Conservation (phyloP, 1,140 invertebrate genomes). For the Drosophila seguyi region DNA sequence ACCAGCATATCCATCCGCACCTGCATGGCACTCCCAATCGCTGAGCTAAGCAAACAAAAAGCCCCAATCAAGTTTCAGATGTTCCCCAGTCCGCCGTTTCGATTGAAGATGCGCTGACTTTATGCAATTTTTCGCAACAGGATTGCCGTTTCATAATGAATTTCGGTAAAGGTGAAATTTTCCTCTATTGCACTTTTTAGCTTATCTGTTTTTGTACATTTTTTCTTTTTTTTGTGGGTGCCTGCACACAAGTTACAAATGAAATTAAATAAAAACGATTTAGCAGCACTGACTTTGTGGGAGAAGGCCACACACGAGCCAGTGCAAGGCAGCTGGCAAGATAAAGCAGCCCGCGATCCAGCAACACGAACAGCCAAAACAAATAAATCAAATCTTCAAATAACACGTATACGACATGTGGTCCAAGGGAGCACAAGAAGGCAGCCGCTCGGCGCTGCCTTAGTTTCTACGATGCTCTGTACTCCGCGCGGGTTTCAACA, state of each 20-base stretch:
- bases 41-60: slow-evolving; percentile 38
- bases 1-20: slow-evolving; percentile 54
- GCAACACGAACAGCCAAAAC: slow-evolving; percentile 65
- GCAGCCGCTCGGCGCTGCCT: slow-evolving; percentile 38
- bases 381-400: slow-evolving; percentile 78
- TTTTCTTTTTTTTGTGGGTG: background rate
- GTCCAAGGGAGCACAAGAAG: slow-evolving; percentile 29
- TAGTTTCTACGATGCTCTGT: slow-evolving; percentile 48
- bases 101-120: slow-evolving; percentile 73
- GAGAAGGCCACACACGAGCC: slow-evolving; percentile 64
- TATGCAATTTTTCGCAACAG: slow-evolving; percentile 71
- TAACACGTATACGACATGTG: slow-evolving; percentile 75
- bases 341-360: slow-evolving; percentile 35
- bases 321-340: slow-evolving; percentile 49
- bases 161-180: slow-evolving; percentile 73
- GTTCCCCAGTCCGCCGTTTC: slow-evolving; percentile 28
- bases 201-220: background rate
- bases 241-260: slow-evolving; percentile 44
- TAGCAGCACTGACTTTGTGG: slow-evolving; percentile 29
- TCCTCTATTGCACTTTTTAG: slow-evolving; percentile 6
- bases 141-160: slow-evolving; percentile 75
- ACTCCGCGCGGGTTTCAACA: slow-evolving; percentile 52
- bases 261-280: slow-evolving; percentile 50
- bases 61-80: slow-evolving; percentile 59
- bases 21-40: slow-evolving; percentile 64